A percentile compares a stretch with the other conserved stretches of the same genome.
Evolutionary conservation across 1,140 invertebrate species (phyloP).

Genomic region (Eciton burchellii): DNA sequence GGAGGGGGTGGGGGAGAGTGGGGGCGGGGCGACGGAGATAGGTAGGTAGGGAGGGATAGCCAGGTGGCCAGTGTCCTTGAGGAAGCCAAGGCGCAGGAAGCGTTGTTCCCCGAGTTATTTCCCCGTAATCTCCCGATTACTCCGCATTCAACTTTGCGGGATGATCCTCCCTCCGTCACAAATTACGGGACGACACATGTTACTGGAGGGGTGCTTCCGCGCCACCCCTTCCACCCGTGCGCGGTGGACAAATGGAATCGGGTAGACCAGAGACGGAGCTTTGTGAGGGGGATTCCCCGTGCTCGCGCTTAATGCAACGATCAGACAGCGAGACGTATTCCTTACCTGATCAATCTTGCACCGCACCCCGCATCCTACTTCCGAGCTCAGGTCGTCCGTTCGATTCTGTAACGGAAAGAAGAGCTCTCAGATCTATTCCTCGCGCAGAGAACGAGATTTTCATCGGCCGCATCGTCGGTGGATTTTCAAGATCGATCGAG

Average conservation of each 20-base stretch:
- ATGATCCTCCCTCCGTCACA: background rate
- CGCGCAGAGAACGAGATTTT: too few relatives aligned
- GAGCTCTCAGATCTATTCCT: background rate
- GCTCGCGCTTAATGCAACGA: background rate
- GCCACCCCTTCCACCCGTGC: background rate
- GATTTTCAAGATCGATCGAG: background rate
- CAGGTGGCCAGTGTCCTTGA: background rate
- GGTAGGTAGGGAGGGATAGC: too few relatives aligned
- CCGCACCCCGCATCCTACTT: slow-evolving; percentile 87
- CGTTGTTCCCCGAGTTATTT: background rate
- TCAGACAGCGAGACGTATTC: background rate
- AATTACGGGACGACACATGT: background rate
- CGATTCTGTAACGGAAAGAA: slow-evolving; percentile 87
- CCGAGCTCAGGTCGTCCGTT: slow-evolving; percentile 87
- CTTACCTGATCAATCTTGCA: slow-evolving; percentile 87
- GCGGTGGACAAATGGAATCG: background rate
- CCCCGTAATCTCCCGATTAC: background rate
- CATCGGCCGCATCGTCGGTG: too few relatives aligned
- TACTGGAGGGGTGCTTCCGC: background rate
- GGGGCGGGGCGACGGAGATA: too few relatives aligned
- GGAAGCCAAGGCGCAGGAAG: background rate
- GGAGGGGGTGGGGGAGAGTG: too few relatives aligned
- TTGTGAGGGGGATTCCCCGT: background rate
- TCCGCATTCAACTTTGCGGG: background rate
- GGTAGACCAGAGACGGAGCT: background rate